Conservation (phyloP, 2,797 vertebrate species). For the Hippocampus kuda region DNA sequence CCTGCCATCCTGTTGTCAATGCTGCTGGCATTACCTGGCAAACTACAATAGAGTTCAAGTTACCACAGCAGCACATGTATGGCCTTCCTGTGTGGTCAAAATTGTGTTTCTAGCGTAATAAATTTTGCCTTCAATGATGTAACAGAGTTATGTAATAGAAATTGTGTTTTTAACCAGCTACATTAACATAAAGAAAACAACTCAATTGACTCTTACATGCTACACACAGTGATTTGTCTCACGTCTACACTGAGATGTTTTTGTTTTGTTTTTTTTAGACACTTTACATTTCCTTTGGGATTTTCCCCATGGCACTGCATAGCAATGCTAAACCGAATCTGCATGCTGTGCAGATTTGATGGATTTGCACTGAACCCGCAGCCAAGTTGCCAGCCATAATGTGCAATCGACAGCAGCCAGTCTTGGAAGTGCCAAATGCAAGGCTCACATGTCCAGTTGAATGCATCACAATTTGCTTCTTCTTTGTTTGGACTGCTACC, state of each 20-base stretch:
- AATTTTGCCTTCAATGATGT: no score
- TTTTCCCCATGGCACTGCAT: background rate
- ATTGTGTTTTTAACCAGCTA: no score
- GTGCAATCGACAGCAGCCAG: background rate
- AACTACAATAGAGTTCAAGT: slow-evolving; percentile 32
- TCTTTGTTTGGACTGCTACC: background rate
- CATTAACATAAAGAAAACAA: no score
- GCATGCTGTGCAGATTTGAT: background rate
- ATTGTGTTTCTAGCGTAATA: no score
- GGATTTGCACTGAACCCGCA: background rate
- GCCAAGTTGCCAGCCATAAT: background rate
- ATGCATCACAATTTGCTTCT: background rate
- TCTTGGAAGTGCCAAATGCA: background rate
- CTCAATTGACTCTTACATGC: background rate
- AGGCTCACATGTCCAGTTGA: slow-evolving; percentile 4
- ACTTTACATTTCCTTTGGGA: background rate
- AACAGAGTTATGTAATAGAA: no score
- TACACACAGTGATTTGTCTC: background rate
- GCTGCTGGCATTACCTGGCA: slow-evolving; percentile 38
- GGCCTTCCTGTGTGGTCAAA: slow-evolving; percentile 37
- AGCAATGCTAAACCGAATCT: background rate
- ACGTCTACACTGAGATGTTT: background rate
- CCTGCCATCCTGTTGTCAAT: slow-evolving; percentile 16
- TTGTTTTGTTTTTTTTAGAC: slow-evolving; percentile 10
- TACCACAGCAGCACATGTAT: slow-evolving; percentile 45